These are phyloP conservation scores for Hanleya hanleyi DNA, from an alignment of 2,888 invertebrate genomes.

Conservation along the genomic window DNA sequence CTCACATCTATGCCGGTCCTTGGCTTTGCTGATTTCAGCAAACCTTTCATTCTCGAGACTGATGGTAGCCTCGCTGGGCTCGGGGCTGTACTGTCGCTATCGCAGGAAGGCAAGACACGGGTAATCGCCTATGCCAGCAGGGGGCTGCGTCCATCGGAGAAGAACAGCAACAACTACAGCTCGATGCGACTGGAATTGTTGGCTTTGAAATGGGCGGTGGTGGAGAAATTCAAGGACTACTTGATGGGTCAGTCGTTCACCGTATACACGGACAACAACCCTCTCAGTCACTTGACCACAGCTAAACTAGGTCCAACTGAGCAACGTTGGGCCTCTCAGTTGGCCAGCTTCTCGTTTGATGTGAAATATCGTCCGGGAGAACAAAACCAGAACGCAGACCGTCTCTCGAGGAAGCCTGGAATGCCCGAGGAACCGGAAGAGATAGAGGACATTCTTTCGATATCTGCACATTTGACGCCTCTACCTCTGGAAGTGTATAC, in stretches of 20 bases:
- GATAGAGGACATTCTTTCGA: neutral
- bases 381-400: constrained; percentile 24
- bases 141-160: constrained; percentile 21
- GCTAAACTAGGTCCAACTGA: constrained; percentile 26
- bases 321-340: constrained; percentile 31
- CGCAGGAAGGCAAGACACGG: no score
- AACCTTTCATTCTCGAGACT: no score
- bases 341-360: constrained; percentile 25
- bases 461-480: neutral
- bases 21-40: no score
- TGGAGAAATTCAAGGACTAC: constrained; percentile 34
- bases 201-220: constrained; percentile 38
- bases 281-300: constrained; percentile 19
- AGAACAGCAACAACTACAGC: constrained; percentile 29
- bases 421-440: neutral
- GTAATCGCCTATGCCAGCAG: no score
- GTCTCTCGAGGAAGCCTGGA: constrained; percentile 20
- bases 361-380: constrained; percentile 23
- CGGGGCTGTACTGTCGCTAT: no score
- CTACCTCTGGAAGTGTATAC: constrained; percentile 11
- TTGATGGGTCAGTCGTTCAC: constrained; percentile 22
- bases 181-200: constrained; percentile 35
- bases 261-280: constrained; percentile 30
- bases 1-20: constrained; percentile 26
- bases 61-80: no score